phyloP scores from a whole-genome alignment of 2,888 invertebrate genomes.

The Brachyopa scutellaris region DNA sequence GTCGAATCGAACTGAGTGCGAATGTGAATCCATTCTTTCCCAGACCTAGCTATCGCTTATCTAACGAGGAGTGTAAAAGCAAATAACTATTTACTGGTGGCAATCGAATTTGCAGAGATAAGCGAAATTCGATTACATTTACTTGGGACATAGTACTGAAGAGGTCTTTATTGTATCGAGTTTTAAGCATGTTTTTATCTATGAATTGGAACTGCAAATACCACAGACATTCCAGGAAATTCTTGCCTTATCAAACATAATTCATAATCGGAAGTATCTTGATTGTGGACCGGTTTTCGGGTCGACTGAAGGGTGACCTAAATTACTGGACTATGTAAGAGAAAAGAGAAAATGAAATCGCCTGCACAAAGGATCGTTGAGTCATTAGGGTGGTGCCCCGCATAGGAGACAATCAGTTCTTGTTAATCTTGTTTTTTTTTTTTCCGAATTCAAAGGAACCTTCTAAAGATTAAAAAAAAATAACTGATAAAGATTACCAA shows the following conservation, averaged over 20 bases:
- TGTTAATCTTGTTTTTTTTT: too few relatives aligned
- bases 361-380: slow-evolving; percentile 21
- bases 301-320: slow-evolving; percentile 28
- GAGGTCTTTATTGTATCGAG: slow-evolving; percentile 8
- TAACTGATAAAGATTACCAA: too few relatives aligned
- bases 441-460: too few relatives aligned
- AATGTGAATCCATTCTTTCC: slow-evolving; percentile 8
- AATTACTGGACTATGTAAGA: slow-evolving; percentile 5
- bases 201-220: background rate
- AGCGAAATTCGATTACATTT: slow-evolving; percentile 25
- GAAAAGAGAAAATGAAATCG: slow-evolving; percentile 7
- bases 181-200: slow-evolving; percentile 19
- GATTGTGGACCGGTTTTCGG: slow-evolving; percentile 33
- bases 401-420: too few relatives aligned
- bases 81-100: slow-evolving; percentile 47
- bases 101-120: slow-evolving; percentile 58
- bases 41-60: slow-evolving; percentile 34
- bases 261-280: slow-evolving; percentile 36
- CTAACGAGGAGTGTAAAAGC: slow-evolving; percentile 28
- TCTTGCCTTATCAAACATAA: slow-evolving; percentile 50
- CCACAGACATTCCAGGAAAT: slow-evolving; percentile 17
- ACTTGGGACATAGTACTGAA: slow-evolving; percentile 6
- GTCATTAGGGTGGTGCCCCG: slow-evolving; percentile 1
- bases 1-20: slow-evolving; percentile 25
- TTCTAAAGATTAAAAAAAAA: too few relatives aligned